phyloP scores from a whole-genome alignment of 2,113 vertebrate genomes.

The Gadus macrocephalus region DNA sequence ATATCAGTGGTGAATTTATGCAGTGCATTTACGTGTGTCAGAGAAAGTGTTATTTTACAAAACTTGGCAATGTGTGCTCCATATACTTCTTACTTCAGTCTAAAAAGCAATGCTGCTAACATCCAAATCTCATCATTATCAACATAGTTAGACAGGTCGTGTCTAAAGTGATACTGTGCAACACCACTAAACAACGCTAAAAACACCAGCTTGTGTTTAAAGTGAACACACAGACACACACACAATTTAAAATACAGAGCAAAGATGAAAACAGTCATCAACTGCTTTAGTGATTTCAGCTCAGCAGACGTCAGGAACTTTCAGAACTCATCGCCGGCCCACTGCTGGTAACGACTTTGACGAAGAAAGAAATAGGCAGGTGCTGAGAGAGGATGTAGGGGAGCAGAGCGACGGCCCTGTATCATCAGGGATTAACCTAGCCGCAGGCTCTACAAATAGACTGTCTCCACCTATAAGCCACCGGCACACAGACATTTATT shows the following conservation, averaged over 20 bases:
- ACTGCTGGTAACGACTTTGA: constrained; percentile 42
- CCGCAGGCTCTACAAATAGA: constrained; percentile 69
- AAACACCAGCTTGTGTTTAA: background rate
- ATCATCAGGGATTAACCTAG: constrained; percentile 72
- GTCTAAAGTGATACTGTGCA: too few relatives aligned
- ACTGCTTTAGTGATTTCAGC: constrained; percentile 21
- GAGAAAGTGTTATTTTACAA: too few relatives aligned
- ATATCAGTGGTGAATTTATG: too few relatives aligned
- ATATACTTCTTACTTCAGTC: too few relatives aligned
- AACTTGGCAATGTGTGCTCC: too few relatives aligned
- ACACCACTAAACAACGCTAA: too few relatives aligned
- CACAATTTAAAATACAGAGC: constrained; percentile 3
- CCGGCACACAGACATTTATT: constrained; percentile 60
- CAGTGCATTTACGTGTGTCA: too few relatives aligned
- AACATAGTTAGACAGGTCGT: too few relatives aligned
- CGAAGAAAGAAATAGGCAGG: constrained; percentile 50
- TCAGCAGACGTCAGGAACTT: constrained; percentile 23
- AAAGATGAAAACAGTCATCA: constrained; percentile 22
- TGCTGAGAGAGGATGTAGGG: constrained; percentile 46
- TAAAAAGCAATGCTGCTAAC: too few relatives aligned
- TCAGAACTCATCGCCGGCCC: constrained; percentile 29
- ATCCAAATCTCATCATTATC: too few relatives aligned
- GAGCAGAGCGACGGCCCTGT: constrained; percentile 49
- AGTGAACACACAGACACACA: background rate
- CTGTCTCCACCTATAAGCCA: constrained; percentile 68